Base-by-base conservation (phyloP, 2,888 invertebrate species). In the Mimumesa dahlbomi region DNA sequence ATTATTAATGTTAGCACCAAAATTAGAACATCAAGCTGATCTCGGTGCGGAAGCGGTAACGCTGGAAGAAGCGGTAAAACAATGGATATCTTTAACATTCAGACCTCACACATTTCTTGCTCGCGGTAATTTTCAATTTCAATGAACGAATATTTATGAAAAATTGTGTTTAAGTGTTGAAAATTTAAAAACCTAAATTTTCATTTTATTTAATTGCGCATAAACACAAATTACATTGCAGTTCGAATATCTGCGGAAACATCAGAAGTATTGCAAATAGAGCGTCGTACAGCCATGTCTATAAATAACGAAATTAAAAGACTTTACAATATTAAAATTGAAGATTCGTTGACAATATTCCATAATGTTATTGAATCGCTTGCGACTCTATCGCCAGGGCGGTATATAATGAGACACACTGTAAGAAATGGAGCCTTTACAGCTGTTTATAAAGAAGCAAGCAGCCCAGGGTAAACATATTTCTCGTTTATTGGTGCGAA, bases 31-130 rank as follows among this genome's bases (percentile, higher is more conserved):
- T 50, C 85, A 86, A 69, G 1, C 71, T 22, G 74, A 49, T 25
- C 19, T 85, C 18, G 85, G 85, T 18, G 84, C 83, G 11, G 85
- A 86, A 69, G 81, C 79, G 36, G 75, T 84, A 29, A 84, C 84
- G 14, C 59, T 81, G 5, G 83, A 84, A 19, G 85, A 86, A 77
- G 76, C 79, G 21, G 43, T 79, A 3, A 82, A 79, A 46, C 85
- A 86, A 53, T 86, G 85, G 85, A 68, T 79, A 50, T 75, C 82
- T 21, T 58, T 85, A 6, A 59, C 57, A 5, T 83, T 83, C 61
- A 77, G 83, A 36, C 85, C 85, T 1, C 34, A 77, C 2, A 73
- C 83, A 11, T 67, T 43, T 36, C 76, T 86, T 22, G 65, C 77
- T 14, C 74, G 85, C 65, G 76, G 85, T 85, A 74, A 49, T 29